A percentile compares a stretch with the other conserved stretches of the same genome.
Conservation (phyloP, 2,888 invertebrate species). For the Selenia dentaria region DNA sequence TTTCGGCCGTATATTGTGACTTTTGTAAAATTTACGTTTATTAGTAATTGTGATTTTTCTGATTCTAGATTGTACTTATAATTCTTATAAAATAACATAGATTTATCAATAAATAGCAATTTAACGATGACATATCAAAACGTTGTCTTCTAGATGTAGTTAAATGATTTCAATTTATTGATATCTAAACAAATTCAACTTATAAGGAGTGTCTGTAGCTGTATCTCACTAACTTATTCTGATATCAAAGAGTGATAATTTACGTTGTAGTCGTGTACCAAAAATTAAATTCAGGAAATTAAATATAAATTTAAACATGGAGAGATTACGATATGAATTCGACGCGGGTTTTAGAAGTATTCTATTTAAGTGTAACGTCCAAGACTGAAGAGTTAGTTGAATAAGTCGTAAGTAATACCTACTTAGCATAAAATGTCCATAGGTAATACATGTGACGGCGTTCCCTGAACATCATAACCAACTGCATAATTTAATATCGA, state of each 20-base stretch:
- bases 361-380: slow-evolving; percentile 83
- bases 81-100: slow-evolving; percentile 35
- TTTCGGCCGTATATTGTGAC: slow-evolving; percentile 64
- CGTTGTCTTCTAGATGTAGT: slow-evolving; percentile 36
- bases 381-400: slow-evolving; percentile 84
- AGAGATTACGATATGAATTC: slow-evolving; percentile 62
- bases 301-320: slow-evolving; percentile 32
- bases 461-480: slow-evolving; percentile 43
- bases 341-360: slow-evolving; percentile 82
- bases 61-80: slow-evolving; percentile 58
- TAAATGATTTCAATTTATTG: slow-evolving; percentile 11
- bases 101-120: slow-evolving; percentile 29
- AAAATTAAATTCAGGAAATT: slow-evolving; percentile 12
- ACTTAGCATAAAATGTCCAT: slow-evolving; percentile 82
- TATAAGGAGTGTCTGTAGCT: slow-evolving; percentile 35
- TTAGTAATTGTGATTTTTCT: slow-evolving; percentile 69
- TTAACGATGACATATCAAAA: slow-evolving; percentile 38
- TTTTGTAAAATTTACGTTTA: slow-evolving; percentile 60
- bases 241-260: slow-evolving; percentile 40
- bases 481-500: slow-evolving; percentile 38
- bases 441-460: slow-evolving; percentile 67
- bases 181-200: slow-evolving; percentile 42
- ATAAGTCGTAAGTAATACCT: slow-evolving; percentile 80
- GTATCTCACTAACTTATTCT: slow-evolving; percentile 22
- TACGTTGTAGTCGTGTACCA: slow-evolving; percentile 36